Conservation (phyloP, 2,113 vertebrate species). For the Saimiri boliviensis region DNA sequence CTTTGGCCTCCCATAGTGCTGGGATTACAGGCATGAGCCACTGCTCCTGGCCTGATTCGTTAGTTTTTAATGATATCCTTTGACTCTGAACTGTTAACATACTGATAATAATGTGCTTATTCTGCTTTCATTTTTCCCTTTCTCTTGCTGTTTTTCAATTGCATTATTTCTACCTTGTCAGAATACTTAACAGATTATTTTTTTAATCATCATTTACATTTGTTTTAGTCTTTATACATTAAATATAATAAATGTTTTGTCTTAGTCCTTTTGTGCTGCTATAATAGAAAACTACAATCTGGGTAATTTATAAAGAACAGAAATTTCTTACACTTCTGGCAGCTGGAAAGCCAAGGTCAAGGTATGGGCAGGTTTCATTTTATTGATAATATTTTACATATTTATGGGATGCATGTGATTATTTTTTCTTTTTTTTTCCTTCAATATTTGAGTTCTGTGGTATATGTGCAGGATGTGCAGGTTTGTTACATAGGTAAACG, state of each 20-base stretch:
- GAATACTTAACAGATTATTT: background rate
- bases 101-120: background rate
- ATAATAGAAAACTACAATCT: background rate
- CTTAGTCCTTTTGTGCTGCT: background rate
- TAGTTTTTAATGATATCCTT: background rate
- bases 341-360: background rate
- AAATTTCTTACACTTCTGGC: background rate
- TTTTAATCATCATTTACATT: background rate
- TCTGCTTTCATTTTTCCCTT: background rate
- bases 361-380: background rate
- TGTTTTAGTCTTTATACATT: background rate
- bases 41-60: background rate
- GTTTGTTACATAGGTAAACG: too few relatives aligned
- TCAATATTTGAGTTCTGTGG: too few relatives aligned
- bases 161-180: background rate
- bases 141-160: background rate
- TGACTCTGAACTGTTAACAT: background rate
- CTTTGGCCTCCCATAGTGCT: background rate
- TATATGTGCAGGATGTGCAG: too few relatives aligned
- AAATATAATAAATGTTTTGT: background rate
- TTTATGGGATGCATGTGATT: too few relatives aligned
- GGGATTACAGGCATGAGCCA: background rate
- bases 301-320: background rate
- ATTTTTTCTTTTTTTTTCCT: too few relatives aligned
- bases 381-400: too few relatives aligned